These are phyloP conservation scores for Drosophila eugracilis DNA, from an alignment of 1,140 invertebrate genomes.

Conservation along the genomic window DNA sequence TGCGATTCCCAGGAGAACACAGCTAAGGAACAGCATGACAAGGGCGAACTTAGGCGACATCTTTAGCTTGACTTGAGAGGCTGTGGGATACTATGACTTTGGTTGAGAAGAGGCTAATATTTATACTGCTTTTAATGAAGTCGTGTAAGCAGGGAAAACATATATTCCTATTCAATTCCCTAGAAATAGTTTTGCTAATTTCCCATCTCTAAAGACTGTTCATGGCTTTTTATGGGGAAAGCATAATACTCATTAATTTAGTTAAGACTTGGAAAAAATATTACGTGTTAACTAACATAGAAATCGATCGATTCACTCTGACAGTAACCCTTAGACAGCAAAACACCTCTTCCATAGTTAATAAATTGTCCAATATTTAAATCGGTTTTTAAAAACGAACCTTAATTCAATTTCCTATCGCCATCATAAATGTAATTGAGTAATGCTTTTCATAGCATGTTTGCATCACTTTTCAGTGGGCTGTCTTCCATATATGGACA, in stretches of 20 bases:
- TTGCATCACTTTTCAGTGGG: neutral
- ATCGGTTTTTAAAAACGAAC: neutral
- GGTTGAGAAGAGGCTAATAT: neutral
- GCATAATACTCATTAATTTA: neutral
- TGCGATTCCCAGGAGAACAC: neutral
- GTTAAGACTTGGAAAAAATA: neutral
- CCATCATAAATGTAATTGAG: constrained; percentile 1
- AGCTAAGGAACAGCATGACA: neutral
- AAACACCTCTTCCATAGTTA: too few relatives aligned
- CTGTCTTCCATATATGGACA: neutral
- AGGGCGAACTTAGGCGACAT: neutral
- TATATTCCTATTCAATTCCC: too few relatives aligned
- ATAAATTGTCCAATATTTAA: too few relatives aligned
- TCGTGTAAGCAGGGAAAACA: too few relatives aligned
- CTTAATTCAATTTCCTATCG: neutral
- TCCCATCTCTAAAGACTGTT: neutral
- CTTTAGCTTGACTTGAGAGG: neutral
- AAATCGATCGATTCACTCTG: too few relatives aligned
- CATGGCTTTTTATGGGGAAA: neutral
- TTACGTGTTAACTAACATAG: too few relatives aligned
- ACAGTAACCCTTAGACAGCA: too few relatives aligned
- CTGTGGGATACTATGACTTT: neutral
- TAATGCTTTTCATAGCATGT: constrained; percentile 14
- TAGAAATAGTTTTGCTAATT: too few relatives aligned
- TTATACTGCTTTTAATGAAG: too few relatives aligned